Conservation (phyloP, 2,888 invertebrate species). For the Chrysolina haemoptera region DNA sequence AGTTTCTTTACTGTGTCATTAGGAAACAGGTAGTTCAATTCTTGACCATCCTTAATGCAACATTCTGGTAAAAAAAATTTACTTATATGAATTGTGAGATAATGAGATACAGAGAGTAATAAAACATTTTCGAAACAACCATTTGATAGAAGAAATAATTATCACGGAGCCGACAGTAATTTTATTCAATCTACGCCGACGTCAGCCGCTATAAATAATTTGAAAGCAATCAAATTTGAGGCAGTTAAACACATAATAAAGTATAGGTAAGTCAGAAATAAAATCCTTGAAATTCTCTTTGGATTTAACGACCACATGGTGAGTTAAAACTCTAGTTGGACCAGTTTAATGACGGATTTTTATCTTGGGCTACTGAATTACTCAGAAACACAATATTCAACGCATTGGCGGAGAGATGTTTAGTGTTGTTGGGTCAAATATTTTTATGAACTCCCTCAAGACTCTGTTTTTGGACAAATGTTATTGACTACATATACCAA, state of each 20-base stretch:
- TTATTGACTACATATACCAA: too few relatives aligned
- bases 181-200: slow-evolving; percentile 37
- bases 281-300: slow-evolving; percentile 51
- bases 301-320: slow-evolving; percentile 47
- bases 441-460: background rate
- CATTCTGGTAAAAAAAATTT: too few relatives aligned
- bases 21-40: too few relatives aligned
- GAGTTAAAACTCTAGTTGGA: slow-evolving; percentile 51
- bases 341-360: slow-evolving; percentile 54
- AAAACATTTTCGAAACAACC: background rate
- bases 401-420: slow-evolving; percentile 29
- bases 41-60: too few relatives aligned
- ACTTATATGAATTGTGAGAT: too few relatives aligned
- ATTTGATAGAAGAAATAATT: background rate
- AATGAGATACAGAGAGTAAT: too few relatives aligned
- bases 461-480: background rate
- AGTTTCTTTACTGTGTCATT: too few relatives aligned
- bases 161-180: background rate
- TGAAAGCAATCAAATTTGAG: slow-evolving; percentile 38
- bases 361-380: slow-evolving; percentile 55
- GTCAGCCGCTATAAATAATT: slow-evolving; percentile 44
- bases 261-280: slow-evolving; percentile 42
- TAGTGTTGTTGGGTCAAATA: background rate
- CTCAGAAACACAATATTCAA: slow-evolving; percentile 45
- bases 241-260: slow-evolving; percentile 53